A percentile compares a stretch with the other conserved stretches of the same genome.
phyloP scores from a whole-genome alignment of 2,113 vertebrate genomes.

The Chaetorhynchus papuensis region DNA sequence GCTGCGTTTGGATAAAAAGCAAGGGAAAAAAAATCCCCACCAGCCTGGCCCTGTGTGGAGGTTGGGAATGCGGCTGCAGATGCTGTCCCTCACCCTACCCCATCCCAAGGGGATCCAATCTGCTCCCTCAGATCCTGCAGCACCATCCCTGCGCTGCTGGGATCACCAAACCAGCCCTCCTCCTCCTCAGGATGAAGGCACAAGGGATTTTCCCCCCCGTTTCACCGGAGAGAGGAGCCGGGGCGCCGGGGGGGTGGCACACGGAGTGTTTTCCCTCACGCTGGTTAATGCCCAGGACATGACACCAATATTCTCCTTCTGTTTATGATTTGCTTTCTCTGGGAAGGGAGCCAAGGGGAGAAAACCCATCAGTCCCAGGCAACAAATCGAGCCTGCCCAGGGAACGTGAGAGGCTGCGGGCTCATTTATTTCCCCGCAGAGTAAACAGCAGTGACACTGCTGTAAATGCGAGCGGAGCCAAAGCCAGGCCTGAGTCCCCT shows the following conservation, averaged over 20 bases:
- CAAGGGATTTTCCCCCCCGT: fast-evolving
- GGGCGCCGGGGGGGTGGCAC: fast-evolving
- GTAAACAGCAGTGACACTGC: constrained; percentile 57
- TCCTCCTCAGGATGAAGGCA: not conserved
- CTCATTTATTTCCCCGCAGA: constrained; percentile 54
- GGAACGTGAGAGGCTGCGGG: not conserved
- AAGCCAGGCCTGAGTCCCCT: not conserved
- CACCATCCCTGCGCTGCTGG: not conserved
- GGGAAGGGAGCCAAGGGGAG: constrained; percentile 53
- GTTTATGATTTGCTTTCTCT: constrained; percentile 56
- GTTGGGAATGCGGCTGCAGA: not conserved
- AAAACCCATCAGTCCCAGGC: constrained; percentile 50
- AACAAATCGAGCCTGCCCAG: not conserved
- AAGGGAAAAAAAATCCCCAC: not conserved
- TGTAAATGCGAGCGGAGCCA: not conserved
- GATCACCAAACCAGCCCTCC: not conserved
- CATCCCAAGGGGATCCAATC: not conserved
- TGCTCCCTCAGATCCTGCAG: not conserved
- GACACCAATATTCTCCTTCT: constrained; percentile 50
- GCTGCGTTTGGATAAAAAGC: not conserved
- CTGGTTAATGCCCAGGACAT: constrained; percentile 18
- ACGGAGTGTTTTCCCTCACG: not conserved
- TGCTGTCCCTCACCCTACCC: not conserved
- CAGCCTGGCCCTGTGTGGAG: not conserved
- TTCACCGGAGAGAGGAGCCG: not conserved